phyloP scores from a whole-genome alignment of 2,113 vertebrate genomes.

The Kryptolebias marmoratus region DNA sequence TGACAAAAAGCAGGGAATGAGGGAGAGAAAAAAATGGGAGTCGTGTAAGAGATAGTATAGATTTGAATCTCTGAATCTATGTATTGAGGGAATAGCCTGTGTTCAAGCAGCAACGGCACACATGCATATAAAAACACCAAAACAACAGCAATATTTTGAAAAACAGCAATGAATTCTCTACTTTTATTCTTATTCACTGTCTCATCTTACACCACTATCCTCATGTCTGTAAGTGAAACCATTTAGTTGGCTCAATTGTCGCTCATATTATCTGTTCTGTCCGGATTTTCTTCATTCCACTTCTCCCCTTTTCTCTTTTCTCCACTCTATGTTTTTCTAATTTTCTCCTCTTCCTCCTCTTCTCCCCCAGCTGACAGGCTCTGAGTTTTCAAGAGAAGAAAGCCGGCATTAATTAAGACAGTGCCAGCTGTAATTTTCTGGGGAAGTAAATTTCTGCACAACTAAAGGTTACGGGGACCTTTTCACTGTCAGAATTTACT shows the following conservation, averaged over 20 bases:
- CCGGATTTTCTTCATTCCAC: constrained; percentile 59
- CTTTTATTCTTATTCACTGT: constrained; percentile 67
- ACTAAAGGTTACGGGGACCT: constrained; percentile 99
- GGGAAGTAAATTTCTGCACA: constrained; percentile 99
- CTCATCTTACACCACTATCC: constrained; percentile 36
- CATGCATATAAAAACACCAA: constrained; percentile 12
- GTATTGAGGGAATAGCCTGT: constrained; percentile 44
- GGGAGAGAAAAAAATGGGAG: constrained; percentile 53
- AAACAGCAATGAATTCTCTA: constrained; percentile 79
- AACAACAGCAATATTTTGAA: constrained; percentile 19
- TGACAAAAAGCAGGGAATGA: constrained; percentile 72
- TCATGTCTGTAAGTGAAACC: constrained; percentile 69
- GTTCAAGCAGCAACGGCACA: constrained; percentile 30
- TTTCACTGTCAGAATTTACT: constrained; percentile 99
- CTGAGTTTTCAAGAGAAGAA: constrained; percentile 99
- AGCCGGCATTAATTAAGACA: constrained; percentile 99
- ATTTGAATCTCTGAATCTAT: constrained; percentile 77
- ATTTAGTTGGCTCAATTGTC: constrained; percentile 79
- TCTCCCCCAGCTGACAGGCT: constrained; percentile 90
- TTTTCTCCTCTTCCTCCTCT: constrained; percentile 74
- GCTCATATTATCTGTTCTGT: constrained; percentile 75
- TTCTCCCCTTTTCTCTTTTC: constrained; percentile 68
- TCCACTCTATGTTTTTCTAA: constrained; percentile 77
- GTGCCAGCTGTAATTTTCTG: constrained; percentile 99
- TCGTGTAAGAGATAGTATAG: constrained; percentile 62